Conservation (phyloP, 2,888 invertebrate genomes). For the Palloptera scutellata region DNA sequence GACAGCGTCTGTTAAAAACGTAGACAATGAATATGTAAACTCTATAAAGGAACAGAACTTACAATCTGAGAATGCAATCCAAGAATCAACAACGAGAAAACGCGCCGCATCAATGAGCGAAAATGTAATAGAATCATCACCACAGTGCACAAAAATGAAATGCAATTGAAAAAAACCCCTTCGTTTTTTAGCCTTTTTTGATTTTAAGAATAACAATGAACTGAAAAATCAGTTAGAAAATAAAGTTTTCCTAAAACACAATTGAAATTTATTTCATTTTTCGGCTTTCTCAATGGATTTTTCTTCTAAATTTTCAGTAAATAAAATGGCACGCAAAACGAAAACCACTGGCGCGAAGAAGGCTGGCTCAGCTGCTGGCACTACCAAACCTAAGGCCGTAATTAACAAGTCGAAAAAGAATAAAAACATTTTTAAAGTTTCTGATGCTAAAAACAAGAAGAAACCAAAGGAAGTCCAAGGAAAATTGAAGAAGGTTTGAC, state of each 20-base stretch:
- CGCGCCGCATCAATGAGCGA: not conserved
- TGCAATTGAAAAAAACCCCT: slow-evolving; percentile 10
- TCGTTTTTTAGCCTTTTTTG: not conserved
- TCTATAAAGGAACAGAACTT: not conserved
- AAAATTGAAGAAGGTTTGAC: slow-evolving; percentile 60
- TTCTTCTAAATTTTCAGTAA: slow-evolving; percentile 20
- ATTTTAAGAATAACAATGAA: not conserved
- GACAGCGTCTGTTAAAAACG: slow-evolving; percentile 37
- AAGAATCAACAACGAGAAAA: not conserved
- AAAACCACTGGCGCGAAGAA: slow-evolving; percentile 42
- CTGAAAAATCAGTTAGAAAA: not conserved
- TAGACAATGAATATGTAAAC: not conserved
- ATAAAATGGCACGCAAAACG: slow-evolving; percentile 56
- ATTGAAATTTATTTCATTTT: too few relatives aligned
- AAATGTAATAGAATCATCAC: not conserved
- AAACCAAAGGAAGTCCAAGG: slow-evolving; percentile 63
- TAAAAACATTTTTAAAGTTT: slow-evolving; percentile 62
- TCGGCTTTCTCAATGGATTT: not conserved
- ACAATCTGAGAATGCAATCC: not conserved
- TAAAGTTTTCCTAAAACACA: too few relatives aligned
- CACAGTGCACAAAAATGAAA: slow-evolving; percentile 27
- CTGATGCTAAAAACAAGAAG: slow-evolving; percentile 53
- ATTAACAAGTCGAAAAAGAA: slow-evolving; percentile 56
- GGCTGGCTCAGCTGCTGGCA: slow-evolving; percentile 21
- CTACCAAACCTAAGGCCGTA: slow-evolving; percentile 40